phyloP scores from a whole-genome alignment of 2,888 invertebrate genomes.

The Podabrus alpinus region DNA sequence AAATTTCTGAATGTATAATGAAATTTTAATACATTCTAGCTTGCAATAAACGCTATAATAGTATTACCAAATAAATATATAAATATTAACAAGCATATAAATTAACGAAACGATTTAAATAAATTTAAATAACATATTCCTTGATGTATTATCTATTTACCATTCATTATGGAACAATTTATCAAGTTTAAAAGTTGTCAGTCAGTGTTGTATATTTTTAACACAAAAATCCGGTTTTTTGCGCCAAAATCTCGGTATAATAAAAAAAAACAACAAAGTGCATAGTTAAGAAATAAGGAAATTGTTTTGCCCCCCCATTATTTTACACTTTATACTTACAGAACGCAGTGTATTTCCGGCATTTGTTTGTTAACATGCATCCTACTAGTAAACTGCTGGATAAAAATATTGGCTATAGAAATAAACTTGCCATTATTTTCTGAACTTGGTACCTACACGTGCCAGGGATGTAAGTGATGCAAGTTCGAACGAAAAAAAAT shows the following conservation, averaged over 20 bases:
- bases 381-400: background rate
- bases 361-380: background rate
- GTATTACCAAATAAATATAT: background rate
- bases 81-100: conserved; percentile 3
- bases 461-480: background rate
- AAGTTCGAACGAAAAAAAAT: background rate
- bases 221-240: background rate
- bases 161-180: background rate
- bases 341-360: background rate
- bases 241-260: background rate
- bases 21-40: background rate
- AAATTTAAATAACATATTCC: conserved; percentile 1
- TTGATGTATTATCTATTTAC: conserved; percentile 1
- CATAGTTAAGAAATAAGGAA: background rate
- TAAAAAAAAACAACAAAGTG: background rate
- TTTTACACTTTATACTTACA: background rate
- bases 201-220: background rate
- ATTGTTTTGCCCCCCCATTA: background rate
- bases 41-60: background rate
- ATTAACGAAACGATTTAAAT: background rate
- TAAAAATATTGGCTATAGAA: background rate
- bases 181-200: background rate
- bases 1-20: background rate
- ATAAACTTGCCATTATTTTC: background rate
- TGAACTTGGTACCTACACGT: background rate